Percentiles rank a stretch among this genome's conserved stretches.
Evolutionary conservation across 2,113 vertebrate species (phyloP).

Genomic region (Dasyornis broadbenti): DNA sequence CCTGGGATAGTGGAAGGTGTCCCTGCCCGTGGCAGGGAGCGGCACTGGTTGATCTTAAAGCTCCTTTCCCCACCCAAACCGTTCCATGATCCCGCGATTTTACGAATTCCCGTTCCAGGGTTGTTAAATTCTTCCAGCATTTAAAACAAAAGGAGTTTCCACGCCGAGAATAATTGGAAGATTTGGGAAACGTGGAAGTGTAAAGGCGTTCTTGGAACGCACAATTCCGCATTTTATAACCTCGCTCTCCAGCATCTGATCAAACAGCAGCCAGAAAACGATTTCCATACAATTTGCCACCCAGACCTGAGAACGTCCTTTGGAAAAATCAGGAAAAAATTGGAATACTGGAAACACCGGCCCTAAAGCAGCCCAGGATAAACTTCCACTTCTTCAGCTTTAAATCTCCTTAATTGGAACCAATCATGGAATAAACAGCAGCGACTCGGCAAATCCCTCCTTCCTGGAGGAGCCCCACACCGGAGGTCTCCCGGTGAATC

Average conservation of each 20-base stretch:
- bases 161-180: fast-evolving
- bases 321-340: background rate
- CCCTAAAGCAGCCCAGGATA: background rate
- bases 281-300: background rate
- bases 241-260: background rate
- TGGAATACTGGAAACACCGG: background rate
- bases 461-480: background rate
- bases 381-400: background rate
- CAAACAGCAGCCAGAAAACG: background rate
- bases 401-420: background rate
- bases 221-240: background rate
- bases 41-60: background rate
- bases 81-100: background rate
- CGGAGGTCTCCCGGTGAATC: background rate
- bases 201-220: background rate
- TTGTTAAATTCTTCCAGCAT: fast-evolving
- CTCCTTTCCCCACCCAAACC: background rate
- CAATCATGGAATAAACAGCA: fast-evolving
- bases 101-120: too few relatives aligned
- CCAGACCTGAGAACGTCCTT: background rate
- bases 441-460: background rate
- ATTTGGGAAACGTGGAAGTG: background rate
- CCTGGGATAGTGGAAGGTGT: background rate
- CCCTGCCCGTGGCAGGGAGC: background rate
- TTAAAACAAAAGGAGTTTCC: background rate